phyloP scores from a whole-genome alignment of 2,113 vertebrate species.

The Barnardius zonarius region DNA sequence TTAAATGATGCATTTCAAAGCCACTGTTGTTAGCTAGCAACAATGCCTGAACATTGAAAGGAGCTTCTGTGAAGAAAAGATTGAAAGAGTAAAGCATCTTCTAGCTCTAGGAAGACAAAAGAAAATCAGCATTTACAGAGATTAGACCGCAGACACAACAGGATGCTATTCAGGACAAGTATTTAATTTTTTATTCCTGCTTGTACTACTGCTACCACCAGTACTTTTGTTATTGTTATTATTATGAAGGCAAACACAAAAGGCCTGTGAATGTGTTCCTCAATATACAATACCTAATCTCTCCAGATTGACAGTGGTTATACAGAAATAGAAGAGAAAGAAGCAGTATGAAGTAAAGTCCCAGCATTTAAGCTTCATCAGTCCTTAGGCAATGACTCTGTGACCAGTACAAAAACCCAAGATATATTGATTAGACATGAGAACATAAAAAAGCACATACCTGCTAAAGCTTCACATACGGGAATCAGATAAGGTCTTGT shows the following conservation, averaged over 20 bases:
- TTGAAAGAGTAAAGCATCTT: conserved; percentile 24
- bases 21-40: conserved; percentile 15
- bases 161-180: not conserved
- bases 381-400: not conserved
- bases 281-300: conserved; percentile 12
- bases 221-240: not conserved
- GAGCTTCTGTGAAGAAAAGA: conserved; percentile 24
- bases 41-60: conserved; percentile 44
- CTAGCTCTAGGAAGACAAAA: conserved; percentile 49
- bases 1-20: conserved; percentile 50
- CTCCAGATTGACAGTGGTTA: conserved; percentile 25
- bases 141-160: not conserved
- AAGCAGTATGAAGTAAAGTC: not conserved
- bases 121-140: conserved; percentile 31
- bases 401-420: not conserved
- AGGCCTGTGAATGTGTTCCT: conserved; percentile 13
- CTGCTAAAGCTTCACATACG: not conserved
- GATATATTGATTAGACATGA: conserved; percentile 27
- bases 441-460: conserved; percentile 4
- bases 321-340: conserved; percentile 4
- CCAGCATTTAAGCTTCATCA: conserved; percentile 23
- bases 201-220: conserved; percentile 7
- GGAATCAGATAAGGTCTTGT: not conserved
- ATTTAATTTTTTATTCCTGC: conserved; percentile 36
- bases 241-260: conserved; percentile 38